Conservation (phyloP, 1,140 invertebrate genomes). For the Solenopsis fugax region DNA sequence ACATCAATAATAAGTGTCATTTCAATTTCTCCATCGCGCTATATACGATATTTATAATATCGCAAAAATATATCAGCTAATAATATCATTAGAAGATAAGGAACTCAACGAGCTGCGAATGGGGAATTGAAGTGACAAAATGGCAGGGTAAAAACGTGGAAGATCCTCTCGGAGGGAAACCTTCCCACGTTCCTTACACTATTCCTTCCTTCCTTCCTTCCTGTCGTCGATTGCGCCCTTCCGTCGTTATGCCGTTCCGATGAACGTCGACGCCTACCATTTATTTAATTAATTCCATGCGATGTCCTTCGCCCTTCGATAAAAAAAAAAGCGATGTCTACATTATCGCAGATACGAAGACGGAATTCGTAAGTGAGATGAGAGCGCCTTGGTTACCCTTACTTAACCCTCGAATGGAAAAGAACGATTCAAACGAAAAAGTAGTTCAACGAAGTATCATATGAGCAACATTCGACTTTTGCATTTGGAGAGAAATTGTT, state of each 20-base stretch:
- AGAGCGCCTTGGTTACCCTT: slow-evolving; percentile 8
- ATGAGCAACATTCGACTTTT: not conserved
- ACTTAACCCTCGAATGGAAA: slow-evolving; percentile 5
- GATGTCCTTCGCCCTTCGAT: slow-evolving; percentile 18
- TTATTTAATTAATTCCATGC: slow-evolving; percentile 76
- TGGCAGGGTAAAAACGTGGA: slow-evolving; percentile 8
- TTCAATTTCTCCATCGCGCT: not conserved
- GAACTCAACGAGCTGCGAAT: slow-evolving; percentile 4
- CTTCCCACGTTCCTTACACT: slow-evolving; percentile 21
- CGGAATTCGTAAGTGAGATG: slow-evolving; percentile 25
- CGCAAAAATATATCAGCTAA: not conserved
- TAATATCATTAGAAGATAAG: slow-evolving; percentile 53
- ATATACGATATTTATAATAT: slow-evolving; percentile 14
- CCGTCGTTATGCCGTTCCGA: slow-evolving; percentile 37
- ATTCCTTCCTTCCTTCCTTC: slow-evolving; percentile 56
- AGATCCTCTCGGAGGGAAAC: not conserved
- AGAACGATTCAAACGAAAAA: slow-evolving; percentile 7
- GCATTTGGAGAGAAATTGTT: not conserved
- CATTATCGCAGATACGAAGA: slow-evolving; percentile 16
- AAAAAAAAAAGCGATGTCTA: slow-evolving; percentile 27
- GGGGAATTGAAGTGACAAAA: slow-evolving; percentile 34
- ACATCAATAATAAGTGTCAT: not conserved
- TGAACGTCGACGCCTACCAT: slow-evolving; percentile 53
- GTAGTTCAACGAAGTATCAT: slow-evolving; percentile 7
- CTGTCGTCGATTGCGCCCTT: slow-evolving; percentile 50